Conservation (phyloP, 2,888 invertebrate species). For the Syrphus vitripennis region DNA sequence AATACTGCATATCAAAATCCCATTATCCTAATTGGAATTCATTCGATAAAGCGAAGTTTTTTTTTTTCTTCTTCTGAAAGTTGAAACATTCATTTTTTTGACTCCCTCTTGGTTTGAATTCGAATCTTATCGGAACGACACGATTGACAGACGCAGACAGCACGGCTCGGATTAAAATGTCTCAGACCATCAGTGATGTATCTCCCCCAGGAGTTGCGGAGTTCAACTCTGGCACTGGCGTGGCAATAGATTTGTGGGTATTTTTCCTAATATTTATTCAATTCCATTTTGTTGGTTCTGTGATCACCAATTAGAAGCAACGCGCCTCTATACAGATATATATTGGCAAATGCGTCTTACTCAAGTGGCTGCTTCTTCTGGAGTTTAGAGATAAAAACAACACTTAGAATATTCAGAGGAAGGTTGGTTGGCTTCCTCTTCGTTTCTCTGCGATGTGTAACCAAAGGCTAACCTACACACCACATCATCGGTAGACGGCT, state of each 20-base stretch:
- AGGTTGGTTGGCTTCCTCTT: slow-evolving; percentile 7
- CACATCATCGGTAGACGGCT: not conserved
- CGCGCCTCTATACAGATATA: slow-evolving; percentile 21
- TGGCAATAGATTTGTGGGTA: not conserved
- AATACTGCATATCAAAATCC: slow-evolving; percentile 64
- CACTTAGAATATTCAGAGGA: slow-evolving; percentile 19
- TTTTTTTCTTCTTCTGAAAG: too few relatives aligned
- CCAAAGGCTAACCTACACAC: not conserved
- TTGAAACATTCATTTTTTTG: not conserved
- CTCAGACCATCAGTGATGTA: slow-evolving; percentile 7
- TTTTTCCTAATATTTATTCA: not conserved
- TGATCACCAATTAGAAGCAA: slow-evolving; percentile 52
- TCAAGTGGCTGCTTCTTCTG: slow-evolving; percentile 59
- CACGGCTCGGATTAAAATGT: slow-evolving; percentile 57
- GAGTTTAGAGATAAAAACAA: slow-evolving; percentile 55
- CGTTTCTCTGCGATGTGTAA: not conserved
- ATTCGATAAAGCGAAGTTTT: slow-evolving; percentile 48
- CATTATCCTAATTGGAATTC: slow-evolving; percentile 70
- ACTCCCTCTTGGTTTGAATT: not conserved
- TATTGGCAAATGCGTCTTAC: slow-evolving; percentile 51
- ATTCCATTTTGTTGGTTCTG: not conserved
- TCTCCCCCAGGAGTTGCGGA: slow-evolving; percentile 25
- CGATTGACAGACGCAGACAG: slow-evolving; percentile 44
- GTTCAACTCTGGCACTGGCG: not conserved
- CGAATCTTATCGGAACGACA: slow-evolving; percentile 48